phyloP scores from a whole-genome alignment of 2,888 invertebrate genomes.

The Synergus laeviventris region DNA sequence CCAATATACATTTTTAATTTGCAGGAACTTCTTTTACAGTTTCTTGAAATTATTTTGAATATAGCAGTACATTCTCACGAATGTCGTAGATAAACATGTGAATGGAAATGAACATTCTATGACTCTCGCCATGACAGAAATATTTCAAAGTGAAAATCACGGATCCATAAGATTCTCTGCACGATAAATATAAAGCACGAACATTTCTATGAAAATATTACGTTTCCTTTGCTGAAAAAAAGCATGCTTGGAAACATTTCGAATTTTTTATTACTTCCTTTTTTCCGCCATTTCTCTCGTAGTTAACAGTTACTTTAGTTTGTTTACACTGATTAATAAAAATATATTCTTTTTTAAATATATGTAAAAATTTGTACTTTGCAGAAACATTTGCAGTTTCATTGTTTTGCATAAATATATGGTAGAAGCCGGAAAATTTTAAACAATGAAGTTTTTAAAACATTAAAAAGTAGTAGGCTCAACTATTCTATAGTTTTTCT shows the following conservation, averaged over 20 bases:
- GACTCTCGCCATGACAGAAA: background rate
- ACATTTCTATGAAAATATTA: background rate
- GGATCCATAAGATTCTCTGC: background rate
- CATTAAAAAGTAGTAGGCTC: background rate
- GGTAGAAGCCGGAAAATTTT: background rate
- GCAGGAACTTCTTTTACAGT: background rate
- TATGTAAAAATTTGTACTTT: too few relatives aligned
- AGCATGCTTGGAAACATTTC: background rate
- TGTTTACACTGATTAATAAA: background rate
- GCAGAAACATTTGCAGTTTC: too few relatives aligned
- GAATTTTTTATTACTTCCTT: background rate
- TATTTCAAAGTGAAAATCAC: conserved; percentile 12
- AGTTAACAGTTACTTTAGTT: background rate
- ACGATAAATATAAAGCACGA: background rate
- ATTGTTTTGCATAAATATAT: too few relatives aligned
- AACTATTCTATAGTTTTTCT: background rate
- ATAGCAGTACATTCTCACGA: background rate
- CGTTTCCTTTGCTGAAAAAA: background rate
- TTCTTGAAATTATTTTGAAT: background rate
- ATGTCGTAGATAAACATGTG: background rate
- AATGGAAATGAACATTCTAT: background rate
- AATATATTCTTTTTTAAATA: too few relatives aligned
- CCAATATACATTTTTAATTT: too few relatives aligned
- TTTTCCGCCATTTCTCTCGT: background rate
- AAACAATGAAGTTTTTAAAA: background rate